Base-by-base conservation (phyloP, 2,888 invertebrate species). In the Scaptomyza cyrtandrae region DNA sequence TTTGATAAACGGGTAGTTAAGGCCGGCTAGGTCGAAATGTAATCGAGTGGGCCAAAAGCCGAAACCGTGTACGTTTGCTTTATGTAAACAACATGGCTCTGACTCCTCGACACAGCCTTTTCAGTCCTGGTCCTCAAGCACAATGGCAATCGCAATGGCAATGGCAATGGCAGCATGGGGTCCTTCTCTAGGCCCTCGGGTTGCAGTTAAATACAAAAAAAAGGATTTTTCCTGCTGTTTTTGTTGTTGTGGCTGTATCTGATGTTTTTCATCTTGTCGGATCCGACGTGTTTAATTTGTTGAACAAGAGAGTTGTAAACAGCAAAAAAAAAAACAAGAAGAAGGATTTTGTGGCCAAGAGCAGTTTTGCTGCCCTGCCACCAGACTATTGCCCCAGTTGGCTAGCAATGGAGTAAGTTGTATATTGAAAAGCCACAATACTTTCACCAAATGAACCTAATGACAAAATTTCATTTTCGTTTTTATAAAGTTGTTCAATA, bases 271-370 rank as follows among this genome's bases (percentile, higher is more conserved):
- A 43, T 49, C 35, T 24, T 13, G 31, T 48, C 19, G 46, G 49
- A 48, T 45, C 44, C 33, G 35, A 71, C 72, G 68, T 75, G 85
- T 78, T 82, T 78, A 84, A 84, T 82, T 86, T 80, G 87, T 64
- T 70, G 54, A 81, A 84, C 82, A 78, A 68, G 64, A 55, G 24
- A 58, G 39, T 43, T 45, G 10, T 48, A 48, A 33, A 33, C 31
- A 31, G 41, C 48, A 53, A 33, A 52, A 10, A 31, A 60, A 49
- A 5, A 39, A 29, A 19, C n/a, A 2, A 39, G 2, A n/a, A 24
- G 24, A 24, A 24, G 48, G 39, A 2, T 33, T n/a, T 37, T 13
- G 39, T 16, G 33, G 14, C 45, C 39, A 14, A 53, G 27, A 43
- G 44, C 41, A 53, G 58, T 53, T 70, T 71, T 52, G 81, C 55